Base-by-base conservation (phyloP, 2,113 vertebrate genomes). In the Pangasianodon hypophthalmus region DNA sequence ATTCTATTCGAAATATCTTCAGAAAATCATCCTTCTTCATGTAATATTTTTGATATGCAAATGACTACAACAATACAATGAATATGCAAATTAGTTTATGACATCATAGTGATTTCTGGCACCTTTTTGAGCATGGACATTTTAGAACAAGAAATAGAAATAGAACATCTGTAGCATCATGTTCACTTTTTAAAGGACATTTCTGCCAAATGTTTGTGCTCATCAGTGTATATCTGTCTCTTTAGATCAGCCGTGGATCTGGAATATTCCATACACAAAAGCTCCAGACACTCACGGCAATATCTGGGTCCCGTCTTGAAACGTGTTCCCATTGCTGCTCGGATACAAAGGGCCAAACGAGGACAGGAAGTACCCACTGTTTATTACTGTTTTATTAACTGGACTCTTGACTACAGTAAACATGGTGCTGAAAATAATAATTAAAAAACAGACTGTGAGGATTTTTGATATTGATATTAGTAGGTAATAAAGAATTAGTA, bases 211-310 rank as follows among this genome's bases (percentile, higher is more conserved):
- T 56, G 52, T 10, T 44, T 60, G 37, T 41, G 21, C 37, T 84
- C 21, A 60, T 56, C 19, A 2, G 21, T 64, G 44, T 92, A 29
- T 92, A 89, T 21, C 91, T 91, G 48, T 92, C 18, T 89, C 94
- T 94, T 91, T 95, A 99, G 98, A 99, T 95, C 96, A 96, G 4
- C 98, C 98, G 0, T 99, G 98, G 98, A 97, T 99, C 94, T 99
- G 98, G 98, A 99, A 99, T 92, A 98, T 99, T 93, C 97, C 98
- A 44, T 97, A 99, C 90, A 95, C 92, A 62, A 94, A 97, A 29
- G 97, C 97, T 0, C 98, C 98, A 0, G 98, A 99, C 91, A 98
- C 96, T 4, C 97, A 99, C 8, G 98, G 98, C 90, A 99, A 99
- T 90, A 96, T 98, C 94, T 99, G 98, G 98, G 97, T 98, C 88